Percentiles rank a stretch among this genome's conserved stretches.
phyloP scores from a whole-genome alignment of 1,140 invertebrate species.

The Eupristina koningsbergeri region DNA sequence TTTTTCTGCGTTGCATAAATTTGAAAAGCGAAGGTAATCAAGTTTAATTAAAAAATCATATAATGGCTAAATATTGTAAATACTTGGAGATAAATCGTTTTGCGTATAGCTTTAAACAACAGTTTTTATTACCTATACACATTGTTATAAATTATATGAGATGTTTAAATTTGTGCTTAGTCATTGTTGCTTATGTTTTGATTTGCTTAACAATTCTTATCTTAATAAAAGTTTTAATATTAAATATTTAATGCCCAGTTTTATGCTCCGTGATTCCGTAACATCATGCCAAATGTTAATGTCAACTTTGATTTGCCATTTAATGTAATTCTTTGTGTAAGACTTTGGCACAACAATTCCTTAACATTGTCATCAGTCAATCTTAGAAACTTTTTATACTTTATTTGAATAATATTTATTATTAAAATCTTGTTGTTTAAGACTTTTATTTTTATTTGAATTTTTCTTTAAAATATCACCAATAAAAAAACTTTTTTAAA shows the following conservation, averaged over 20 bases:
- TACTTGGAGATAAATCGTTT: no score
- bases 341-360: background rate
- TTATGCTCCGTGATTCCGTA: background rate
- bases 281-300: background rate
- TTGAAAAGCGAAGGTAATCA: no score
- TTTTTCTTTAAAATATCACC: background rate
- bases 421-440: background rate
- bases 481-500: background rate
- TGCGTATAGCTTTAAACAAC: no score
- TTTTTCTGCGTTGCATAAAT: no score
- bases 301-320: background rate
- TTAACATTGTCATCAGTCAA: background rate
- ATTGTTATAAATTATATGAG: no score
- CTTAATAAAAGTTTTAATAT: background rate
- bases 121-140: no score
- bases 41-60: no score
- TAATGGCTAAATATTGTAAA: no score
- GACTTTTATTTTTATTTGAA: background rate
- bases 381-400: background rate
- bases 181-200: background rate
- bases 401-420: background rate
- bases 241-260: background rate
- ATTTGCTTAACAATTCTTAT: no score
- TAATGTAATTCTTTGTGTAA: background rate
- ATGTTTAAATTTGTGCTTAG: background rate